Evolutionary conservation across 2,797 vertebrate genomes (phyloP), one percentile per base, ranked within the genome.

Genomic region (Channallabes apus): DNA sequence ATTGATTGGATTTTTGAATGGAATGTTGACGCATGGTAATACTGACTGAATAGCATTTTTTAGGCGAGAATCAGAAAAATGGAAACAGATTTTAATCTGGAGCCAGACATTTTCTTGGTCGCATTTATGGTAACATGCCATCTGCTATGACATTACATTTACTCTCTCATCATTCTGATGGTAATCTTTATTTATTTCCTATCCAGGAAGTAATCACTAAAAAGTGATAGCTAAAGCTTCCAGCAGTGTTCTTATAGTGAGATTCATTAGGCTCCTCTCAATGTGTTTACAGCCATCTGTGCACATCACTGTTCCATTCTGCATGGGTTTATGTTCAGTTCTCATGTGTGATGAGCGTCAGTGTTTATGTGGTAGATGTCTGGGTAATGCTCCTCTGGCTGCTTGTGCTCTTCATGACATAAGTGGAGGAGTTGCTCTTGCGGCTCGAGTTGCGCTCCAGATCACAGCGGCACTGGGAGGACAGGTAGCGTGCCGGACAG

Each of bases 371-470:
- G 6, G 67, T 62, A 56, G 96, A 89, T 0, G 96, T 96, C 90
- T 96, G 97, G 0, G 91, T 92, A 91, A 96, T 92, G 91, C 97
- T 97, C 90, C 94, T 95, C 92, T 98, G 97, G 86, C 97, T 99
- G 92, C 93, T 93, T 0, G 95, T 95, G 92, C 96, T 97, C 91
- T 94, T 96, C 80, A 97, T 95, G 54, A 94, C 95, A 0, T 96
- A 97, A 64, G 96, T 97, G 38, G 97, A 99, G 24, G 97, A 99
- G 92, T 95, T 97, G 95, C 97, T 99, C 93, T 97, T 98, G 89
- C 94, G 96, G 91, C 96, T 96, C 87, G 94, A 93, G 7, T 96
- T 93, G n/a, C 95, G 95, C 2, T 96, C 94, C 0, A 94, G 94
- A 54, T 98, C 96, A 0, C 95, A 96, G 0, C 87, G 92, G 14